Evolutionary conservation across 2,113 vertebrate genomes (phyloP), one percentile per base, ranked within the genome.

Genomic region (Dicaeum eximium): DNA sequence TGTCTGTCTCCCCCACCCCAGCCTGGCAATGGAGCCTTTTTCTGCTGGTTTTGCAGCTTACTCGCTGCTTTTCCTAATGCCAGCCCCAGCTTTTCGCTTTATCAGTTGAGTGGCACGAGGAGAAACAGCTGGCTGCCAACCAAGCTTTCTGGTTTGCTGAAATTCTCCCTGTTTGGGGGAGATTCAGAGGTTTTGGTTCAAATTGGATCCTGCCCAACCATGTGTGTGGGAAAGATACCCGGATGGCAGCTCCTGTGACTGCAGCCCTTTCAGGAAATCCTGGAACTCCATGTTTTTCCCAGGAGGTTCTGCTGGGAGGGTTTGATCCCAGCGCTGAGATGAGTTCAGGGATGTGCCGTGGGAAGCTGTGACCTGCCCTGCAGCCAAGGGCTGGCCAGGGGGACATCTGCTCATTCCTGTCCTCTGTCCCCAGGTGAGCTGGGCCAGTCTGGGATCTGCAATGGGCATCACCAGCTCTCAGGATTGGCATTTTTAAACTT

Each of bases 21-120:
- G 77, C 51, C 83, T 89, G 88, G 92, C 91, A 83, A 51, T 28
- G 67, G 86, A 93, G n/a, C 6, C 24, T 83, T 93, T 96, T 96
- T 90, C 92, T 95, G 90, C 91, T 91, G 92, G 50, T 94, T 94
- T 95, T 94, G 94, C 93, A 96, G 93, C 93, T 95, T 94, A 45
- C 56, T 85, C 3, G 0, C 66, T 93, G 90, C 40, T 94, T 90
- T 83, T 74, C 78, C 91, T 93, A 93, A 89, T 64, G 71, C 88
- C 89, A 95, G 42, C 64, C 72, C 56, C 35, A 28, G 81, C 79
- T 92, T 96, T 95, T 88, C 44, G 72, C 74, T 94, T 96, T 91
- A 92, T 97, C 94, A 92, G 77, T 90, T 69, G 86, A 86, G 69
- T 96, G 93, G 82, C 94, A 90, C 3, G 11, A 91, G 90, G 79